Evolutionary conservation across 2,888 invertebrate species (phyloP).

Genomic region (Drosophila testacea): DNA sequence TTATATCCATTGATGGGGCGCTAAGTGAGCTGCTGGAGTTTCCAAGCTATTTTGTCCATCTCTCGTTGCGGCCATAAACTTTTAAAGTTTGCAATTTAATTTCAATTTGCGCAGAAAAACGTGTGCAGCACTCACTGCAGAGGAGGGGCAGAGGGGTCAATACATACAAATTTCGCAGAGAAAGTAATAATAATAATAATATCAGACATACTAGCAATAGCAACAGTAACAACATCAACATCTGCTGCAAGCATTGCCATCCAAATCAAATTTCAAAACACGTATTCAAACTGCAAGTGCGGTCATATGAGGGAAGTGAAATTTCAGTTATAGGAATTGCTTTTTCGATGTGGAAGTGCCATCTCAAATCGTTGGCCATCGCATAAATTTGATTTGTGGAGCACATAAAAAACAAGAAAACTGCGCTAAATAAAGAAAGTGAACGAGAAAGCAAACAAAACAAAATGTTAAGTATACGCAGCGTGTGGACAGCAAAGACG

Average conservation of each 20-base stretch:
- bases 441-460: conserved; percentile 31
- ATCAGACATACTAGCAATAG: conserved; percentile 5
- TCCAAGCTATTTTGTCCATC: conserved; percentile 20
- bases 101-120: conserved; percentile 70
- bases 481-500: conserved; percentile 31
- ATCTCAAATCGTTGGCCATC: conserved; percentile 64
- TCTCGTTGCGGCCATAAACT: conserved; percentile 71
- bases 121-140: conserved; percentile 27
- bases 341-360: conserved; percentile 22
- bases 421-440: conserved; percentile 31
- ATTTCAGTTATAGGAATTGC: conserved; percentile 37
- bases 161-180: conserved; percentile 43
- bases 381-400: conserved; percentile 79
- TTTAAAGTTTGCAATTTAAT: conserved; percentile 79
- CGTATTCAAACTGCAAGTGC: conserved; percentile 52
- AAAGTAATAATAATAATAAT: conserved; percentile 62
- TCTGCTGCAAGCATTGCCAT: conserved; percentile 27
- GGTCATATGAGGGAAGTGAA: neutral
- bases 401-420: conserved; percentile 55
- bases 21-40: conserved; percentile 38
- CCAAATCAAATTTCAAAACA: conserved; percentile 73
- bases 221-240: conserved; percentile 6
- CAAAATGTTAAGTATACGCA: conserved; percentile 55
- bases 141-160: conserved; percentile 4
- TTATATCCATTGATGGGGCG: conserved; percentile 14